Base-by-base conservation (phyloP, 2,113 vertebrate genomes). In the Alouatta palliata region DNA sequence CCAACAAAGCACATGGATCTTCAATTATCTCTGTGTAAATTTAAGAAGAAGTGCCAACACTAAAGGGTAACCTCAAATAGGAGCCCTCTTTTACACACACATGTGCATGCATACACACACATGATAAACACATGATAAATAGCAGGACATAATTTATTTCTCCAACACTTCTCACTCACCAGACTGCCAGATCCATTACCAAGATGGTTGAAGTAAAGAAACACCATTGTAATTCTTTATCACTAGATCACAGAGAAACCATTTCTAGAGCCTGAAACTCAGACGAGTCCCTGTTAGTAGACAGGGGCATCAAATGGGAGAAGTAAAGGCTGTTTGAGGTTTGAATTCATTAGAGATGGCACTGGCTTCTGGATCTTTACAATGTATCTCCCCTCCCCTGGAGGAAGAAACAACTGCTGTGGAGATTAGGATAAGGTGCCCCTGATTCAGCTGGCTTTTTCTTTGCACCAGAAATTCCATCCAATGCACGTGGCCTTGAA, bases 401-500 rank as follows among this genome's bases (percentile, higher is more conserved):
- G 16, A 81, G 61, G 52, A 71, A 52, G 49, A 89, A 89, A 66
- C 43, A 83, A 87, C 79, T 47, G 32, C 49, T 75, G 5, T n/a
- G 45, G 83, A 88, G 20, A 89, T 76, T 43, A 61, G 56, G 47
- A 17, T 82, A 91, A 95, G 76, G 80, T 76, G 75, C 80, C 49
- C 76, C 75, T 61, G 27, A 71, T 88, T 20, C 17, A 71, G 73
- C 70, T 94, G 94, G 47, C 71, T 97, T 64, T 91, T 96, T 40
- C 75, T 96, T 90, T 94, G 82, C 32, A 87, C 5, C 21, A 76
- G 94, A 97, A 95, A 96, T 94, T 93, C 75, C 49, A 94, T 81
- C 64, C 6, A 66, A 40, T 21, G 76, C 66, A 91, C 6, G 2
- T 56, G 86, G 54, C 76, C 89, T 94, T 80, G 49, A 87, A 97